phyloP scores from a whole-genome alignment of 2,888 invertebrate genomes.

The Panopea generosa region DNA sequence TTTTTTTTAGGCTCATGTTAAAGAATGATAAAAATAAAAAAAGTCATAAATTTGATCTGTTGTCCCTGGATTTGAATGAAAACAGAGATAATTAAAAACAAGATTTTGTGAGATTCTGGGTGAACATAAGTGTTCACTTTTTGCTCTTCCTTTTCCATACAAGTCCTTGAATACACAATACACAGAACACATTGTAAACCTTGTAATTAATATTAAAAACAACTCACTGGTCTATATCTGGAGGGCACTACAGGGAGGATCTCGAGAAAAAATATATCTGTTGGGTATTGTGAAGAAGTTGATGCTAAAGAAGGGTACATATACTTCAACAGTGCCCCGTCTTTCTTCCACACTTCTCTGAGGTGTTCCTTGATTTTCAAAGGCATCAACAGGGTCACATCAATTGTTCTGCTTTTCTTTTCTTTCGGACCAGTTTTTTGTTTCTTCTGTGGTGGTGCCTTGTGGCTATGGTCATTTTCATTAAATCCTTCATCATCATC shows the following conservation, averaged over 20 bases:
- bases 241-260: slow-evolving; percentile 94
- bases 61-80: too few relatives aligned
- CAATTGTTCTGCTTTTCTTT: slow-evolving; percentile 63
- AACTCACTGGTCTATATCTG: slow-evolving; percentile 91
- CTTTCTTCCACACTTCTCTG: slow-evolving; percentile 86
- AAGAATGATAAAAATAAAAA: too few relatives aligned
- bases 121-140: too few relatives aligned
- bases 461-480: slow-evolving; percentile 17
- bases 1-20: too few relatives aligned
- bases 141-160: too few relatives aligned
- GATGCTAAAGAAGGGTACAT: slow-evolving; percentile 85
- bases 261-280: slow-evolving; percentile 95
- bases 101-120: too few relatives aligned
- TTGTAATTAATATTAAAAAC: background rate
- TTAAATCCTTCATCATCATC: slow-evolving; percentile 33
- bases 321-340: slow-evolving; percentile 89
- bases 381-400: slow-evolving; percentile 78
- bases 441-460: slow-evolving; percentile 11
- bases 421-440: slow-evolving; percentile 1
- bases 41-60: too few relatives aligned
- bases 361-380: slow-evolving; percentile 87
- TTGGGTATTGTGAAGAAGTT: slow-evolving; percentile 85
- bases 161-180: too few relatives aligned
- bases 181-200: too few relatives aligned
- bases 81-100: too few relatives aligned